phyloP scores from a whole-genome alignment of 2,888 invertebrate species.

The Halictus ligatus region DNA sequence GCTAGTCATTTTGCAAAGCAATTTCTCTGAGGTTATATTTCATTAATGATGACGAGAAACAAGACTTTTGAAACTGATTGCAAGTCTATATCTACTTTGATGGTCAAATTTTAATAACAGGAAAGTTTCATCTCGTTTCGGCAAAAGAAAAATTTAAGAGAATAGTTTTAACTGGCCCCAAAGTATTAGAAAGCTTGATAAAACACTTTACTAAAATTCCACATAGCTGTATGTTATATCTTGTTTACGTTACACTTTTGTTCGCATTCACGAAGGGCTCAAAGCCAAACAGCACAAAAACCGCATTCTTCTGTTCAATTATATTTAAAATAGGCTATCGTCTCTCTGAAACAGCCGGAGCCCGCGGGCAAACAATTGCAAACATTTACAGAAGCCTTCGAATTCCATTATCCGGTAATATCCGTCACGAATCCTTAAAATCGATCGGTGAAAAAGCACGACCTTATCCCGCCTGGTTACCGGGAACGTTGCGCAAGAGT shows the following conservation, averaged over 20 bases:
- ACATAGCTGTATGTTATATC: too few species aligned
- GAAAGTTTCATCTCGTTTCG: too few species aligned
- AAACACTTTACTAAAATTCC: neutral
- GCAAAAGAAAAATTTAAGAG: neutral
- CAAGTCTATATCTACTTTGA: too few species aligned
- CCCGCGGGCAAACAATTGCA: neutral
- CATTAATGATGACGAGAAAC: too few species aligned
- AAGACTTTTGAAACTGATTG: too few species aligned
- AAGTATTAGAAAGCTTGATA: neutral
- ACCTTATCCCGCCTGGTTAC: neutral
- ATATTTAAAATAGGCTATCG: neutral
- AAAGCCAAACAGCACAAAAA: neutral
- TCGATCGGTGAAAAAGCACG: neutral
- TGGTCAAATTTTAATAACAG: too few species aligned
- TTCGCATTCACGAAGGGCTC: neutral
- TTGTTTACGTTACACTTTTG: neutral
- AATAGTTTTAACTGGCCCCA: too few species aligned
- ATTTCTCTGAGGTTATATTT: too few species aligned
- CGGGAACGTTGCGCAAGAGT: constrained; percentile 14
- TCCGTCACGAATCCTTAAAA: constrained; percentile 16
- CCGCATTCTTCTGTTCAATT: too few species aligned
- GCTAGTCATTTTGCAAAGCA: too few species aligned
- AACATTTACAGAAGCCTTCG: neutral
- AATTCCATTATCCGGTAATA: neutral
- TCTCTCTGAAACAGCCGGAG: neutral